phyloP scores from a whole-genome alignment of 2,797 vertebrate species.

The Rhinoraja longicauda region DNA sequence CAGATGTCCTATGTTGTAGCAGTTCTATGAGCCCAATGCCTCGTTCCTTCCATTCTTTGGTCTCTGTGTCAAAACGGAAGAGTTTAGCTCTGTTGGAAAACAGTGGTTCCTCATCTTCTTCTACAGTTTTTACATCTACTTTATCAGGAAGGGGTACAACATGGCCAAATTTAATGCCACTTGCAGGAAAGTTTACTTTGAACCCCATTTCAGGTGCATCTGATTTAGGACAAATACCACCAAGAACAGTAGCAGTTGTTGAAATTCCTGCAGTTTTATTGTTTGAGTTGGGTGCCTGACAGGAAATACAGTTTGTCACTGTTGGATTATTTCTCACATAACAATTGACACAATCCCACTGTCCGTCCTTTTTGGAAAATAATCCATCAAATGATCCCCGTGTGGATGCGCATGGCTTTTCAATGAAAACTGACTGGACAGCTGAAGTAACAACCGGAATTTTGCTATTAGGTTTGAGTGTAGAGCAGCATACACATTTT shows the following conservation, averaged over 20 bases:
- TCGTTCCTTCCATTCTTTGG: conserved; percentile 95
- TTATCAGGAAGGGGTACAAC: conserved; percentile 95
- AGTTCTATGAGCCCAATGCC: conserved; percentile 92
- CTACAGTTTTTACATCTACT: conserved; percentile 93
- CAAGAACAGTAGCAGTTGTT: background rate
- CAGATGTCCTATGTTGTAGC: conserved; percentile 78
- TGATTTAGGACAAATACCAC: background rate
- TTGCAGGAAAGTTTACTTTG: no score
- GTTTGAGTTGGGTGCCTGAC: conserved; percentile 49
- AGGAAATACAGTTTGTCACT: conserved; percentile 51
- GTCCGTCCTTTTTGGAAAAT: conserved; percentile 69
- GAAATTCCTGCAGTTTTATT: conserved; percentile 38
- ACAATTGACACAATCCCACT: conserved; percentile 82
- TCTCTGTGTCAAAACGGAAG: conserved; percentile 83
- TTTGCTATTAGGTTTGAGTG: conserved; percentile 50
- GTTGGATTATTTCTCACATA: conserved; percentile 64
- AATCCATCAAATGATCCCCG: conserved; percentile 55
- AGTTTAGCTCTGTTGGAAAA: conserved; percentile 93
- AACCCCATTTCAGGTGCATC: no score
- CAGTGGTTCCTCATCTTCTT: conserved; percentile 94
- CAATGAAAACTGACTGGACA: conserved; percentile 41
- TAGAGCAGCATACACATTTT: conserved; percentile 56
- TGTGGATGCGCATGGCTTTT: conserved; percentile 42
- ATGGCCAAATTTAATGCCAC: conserved; percentile 96
- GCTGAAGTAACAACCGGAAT: conserved; percentile 43